Conservation (phyloP, 2,888 invertebrate species). For the Cynaeus angustus region DNA sequence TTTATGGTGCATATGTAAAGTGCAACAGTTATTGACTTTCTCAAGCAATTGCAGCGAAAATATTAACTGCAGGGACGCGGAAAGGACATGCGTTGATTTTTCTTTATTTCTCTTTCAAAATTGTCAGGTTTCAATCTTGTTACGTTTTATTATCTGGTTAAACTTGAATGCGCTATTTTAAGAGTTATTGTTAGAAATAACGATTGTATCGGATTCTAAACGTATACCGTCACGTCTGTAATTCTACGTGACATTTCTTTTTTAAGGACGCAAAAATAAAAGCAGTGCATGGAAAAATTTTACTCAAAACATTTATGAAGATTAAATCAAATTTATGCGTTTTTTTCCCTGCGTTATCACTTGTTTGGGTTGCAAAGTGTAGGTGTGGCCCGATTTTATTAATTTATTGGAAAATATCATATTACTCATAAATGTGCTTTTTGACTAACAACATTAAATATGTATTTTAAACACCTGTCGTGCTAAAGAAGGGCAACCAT, state of each 20-base stretch:
- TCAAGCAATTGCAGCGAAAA: conserved; percentile 14
- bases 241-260: conserved; percentile 4
- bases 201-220: conserved; percentile 20
- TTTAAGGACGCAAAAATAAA: background rate
- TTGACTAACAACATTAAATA: background rate
- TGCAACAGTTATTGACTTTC: conserved; percentile 38
- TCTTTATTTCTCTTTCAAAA: conserved; percentile 17
- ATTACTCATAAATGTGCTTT: conserved; percentile 1
- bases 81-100: conserved; percentile 32
- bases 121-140: conserved; percentile 1
- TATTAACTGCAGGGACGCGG: conserved; percentile 21
- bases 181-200: conserved; percentile 12
- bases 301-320: background rate
- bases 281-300: background rate
- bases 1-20: conserved; percentile 27
- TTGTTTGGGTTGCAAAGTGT: background rate
- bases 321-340: conserved; percentile 24
- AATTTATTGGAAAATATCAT: background rate
- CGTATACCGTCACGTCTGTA: conserved; percentile 2
- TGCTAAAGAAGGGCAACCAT: background rate
- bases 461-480: background rate
- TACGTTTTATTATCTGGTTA: conserved; percentile 41
- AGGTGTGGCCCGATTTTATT: conserved; percentile 12
- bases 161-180: conserved; percentile 35
- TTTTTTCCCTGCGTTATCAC: conserved; percentile 6